Evolutionary conservation across 1,140 invertebrate genomes (phyloP), one percentile per base, ranked within the genome.

Genomic region (Sitobion miscanthi): DNA sequence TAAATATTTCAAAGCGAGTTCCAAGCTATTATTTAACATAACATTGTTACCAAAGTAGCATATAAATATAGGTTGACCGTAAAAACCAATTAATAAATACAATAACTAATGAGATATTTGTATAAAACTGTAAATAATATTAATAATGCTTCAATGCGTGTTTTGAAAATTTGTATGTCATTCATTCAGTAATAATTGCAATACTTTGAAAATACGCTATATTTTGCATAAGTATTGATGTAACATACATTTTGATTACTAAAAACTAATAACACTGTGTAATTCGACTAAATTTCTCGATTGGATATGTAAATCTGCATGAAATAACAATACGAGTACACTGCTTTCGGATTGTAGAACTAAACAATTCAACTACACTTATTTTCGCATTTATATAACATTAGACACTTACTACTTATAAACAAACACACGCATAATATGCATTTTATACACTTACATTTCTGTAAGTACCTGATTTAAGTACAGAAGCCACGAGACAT

Each of bases 71-170:
- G 21, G 20, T 54, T 35, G 62, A n/a, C 30, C n/a, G 30, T n/a
- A 35, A 77, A 23, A n/a, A 47, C 5, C 45, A 30, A 86, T 38
- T 83, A 21, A 38, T 38, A 38, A 83, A 83, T 20, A 83, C 17
- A 83, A 83, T 83, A 20, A 83, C 35, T 83, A 38, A 38, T 83
- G 77, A 83, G n/a, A 83, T 38, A 83, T 83, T 83, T 83, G 35
- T 83, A 38, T 82, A 21, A 38, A 77, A 21, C 7, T 83, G n/a
- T n/a, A 77, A 77, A 77, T 77, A 77, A 35, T 69, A 30, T n/a
- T 77, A 17, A 77, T 77, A 17, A 77, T 6, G 17, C n/a, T 77
- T 77, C n/a, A 77, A 17, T 77, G n/a, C 30, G 30, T n/a, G n/a
- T 77, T n/a, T n/a, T n/a, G 6, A n/a, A 77, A 17, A 77, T 17